Percentiles rank a stretch among this genome's conserved stretches.
phyloP scores from a whole-genome alignment of 2,797 vertebrate genomes.

The Falco rusticolus region DNA sequence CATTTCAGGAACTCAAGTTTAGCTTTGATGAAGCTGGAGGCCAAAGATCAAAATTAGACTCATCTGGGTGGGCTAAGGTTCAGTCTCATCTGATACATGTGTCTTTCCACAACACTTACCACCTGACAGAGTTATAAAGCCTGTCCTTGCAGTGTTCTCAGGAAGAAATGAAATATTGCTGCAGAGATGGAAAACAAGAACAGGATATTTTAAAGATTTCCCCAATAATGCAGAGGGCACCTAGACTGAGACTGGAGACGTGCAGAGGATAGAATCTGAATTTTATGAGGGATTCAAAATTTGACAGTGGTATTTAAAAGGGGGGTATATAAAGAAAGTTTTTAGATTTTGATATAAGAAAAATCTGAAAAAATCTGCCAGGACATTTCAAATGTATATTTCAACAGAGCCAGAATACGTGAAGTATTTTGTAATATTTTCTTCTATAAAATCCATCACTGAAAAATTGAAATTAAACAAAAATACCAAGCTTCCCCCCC shows the following conservation, averaged over 20 bases:
- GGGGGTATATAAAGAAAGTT: neutral
- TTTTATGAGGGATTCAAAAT: neutral
- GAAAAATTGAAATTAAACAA: neutral
- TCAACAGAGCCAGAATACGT: neutral
- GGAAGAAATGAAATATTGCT: neutral
- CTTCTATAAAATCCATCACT: neutral
- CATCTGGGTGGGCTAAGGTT: neutral
- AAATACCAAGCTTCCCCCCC: neutral
- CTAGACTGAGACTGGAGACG: neutral
- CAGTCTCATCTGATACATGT: neutral
- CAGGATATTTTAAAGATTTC: constrained; percentile 4
- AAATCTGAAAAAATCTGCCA: neutral
- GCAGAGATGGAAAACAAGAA: constrained; percentile 3
- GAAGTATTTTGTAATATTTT: neutral
- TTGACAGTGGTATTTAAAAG: neutral
- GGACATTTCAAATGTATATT: neutral
- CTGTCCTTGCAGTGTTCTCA: neutral
- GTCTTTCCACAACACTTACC: neutral
- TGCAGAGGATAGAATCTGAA: neutral
- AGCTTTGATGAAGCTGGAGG: neutral
- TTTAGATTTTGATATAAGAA: neutral
- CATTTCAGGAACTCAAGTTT: constrained; percentile 37
- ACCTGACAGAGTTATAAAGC: neutral
- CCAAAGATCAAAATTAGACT: constrained; percentile 30
- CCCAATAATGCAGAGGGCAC: neutral